Percentiles rank a stretch among this genome's conserved stretches.
phyloP scores from a whole-genome alignment of 2,797 vertebrate species.

The Propithecus perrieri region DNA sequence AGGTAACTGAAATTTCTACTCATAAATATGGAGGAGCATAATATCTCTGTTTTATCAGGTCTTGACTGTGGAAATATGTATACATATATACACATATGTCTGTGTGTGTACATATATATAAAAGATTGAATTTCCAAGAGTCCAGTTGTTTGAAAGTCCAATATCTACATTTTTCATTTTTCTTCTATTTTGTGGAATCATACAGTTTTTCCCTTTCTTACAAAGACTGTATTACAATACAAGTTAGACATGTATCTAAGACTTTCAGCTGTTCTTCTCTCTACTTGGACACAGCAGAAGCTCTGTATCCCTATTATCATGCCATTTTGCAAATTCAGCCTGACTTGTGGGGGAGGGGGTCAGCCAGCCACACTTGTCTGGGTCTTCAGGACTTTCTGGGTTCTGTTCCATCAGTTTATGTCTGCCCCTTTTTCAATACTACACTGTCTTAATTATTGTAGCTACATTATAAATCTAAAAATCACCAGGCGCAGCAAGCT shows the following conservation, averaged over 20 bases:
- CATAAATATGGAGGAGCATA: not conserved
- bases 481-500: too few species aligned
- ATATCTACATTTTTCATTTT: not conserved
- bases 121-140: not conserved
- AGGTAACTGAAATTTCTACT: not conserved
- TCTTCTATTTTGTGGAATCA: not conserved
- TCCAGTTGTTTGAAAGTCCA: not conserved
- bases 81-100: too few species aligned
- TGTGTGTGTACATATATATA: not conserved
- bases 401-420: not conserved
- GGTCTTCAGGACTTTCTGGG: not conserved
- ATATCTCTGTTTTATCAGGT: not conserved
- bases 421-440: not conserved
- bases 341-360: not conserved
- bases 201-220: not conserved
- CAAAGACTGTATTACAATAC: not conserved
- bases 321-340: not conserved
- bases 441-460: not conserved
- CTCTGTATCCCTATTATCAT: not conserved
- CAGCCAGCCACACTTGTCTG: not conserved
- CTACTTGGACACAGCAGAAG: not conserved
- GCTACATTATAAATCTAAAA: not conserved
- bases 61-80: not conserved
- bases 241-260: not conserved
- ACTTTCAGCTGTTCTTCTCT: not conserved